A percentile compares a stretch with the other conserved stretches of the same genome.
Conservation (phyloP, 2,113 vertebrate species). For the Dasypus novemcinctus region DNA sequence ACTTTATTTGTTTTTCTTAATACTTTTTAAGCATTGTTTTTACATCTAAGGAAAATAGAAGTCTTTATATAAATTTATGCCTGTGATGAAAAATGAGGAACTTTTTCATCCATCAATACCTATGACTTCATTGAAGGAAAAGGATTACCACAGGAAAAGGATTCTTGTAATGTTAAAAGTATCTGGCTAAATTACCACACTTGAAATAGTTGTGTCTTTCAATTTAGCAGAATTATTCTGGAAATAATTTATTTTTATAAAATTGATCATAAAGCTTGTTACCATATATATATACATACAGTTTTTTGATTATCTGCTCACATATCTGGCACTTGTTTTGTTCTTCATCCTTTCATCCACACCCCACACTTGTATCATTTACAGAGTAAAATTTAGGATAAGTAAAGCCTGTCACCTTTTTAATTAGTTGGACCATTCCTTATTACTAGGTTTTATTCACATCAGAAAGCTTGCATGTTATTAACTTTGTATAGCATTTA, state of each 20-base stretch:
- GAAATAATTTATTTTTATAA: background rate
- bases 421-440: background rate
- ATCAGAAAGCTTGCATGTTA: background rate
- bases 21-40: background rate
- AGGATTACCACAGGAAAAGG: background rate
- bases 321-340: background rate
- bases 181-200: background rate
- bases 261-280: background rate
- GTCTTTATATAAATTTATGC: background rate
- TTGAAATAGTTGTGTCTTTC: background rate
- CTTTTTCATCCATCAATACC: background rate
- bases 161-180: background rate
- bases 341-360: background rate
- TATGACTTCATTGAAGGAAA: background rate
- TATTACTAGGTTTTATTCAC: background rate
- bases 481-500: background rate
- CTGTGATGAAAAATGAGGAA: background rate
- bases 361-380: background rate
- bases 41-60: background rate
- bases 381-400: background rate
- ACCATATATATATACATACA: background rate
- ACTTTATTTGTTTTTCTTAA: background rate
- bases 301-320: background rate
- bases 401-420: background rate
- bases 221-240: conserved; percentile 9